Conservation (phyloP, 1,140 invertebrate genomes). For the Drosophila miranda region DNA sequence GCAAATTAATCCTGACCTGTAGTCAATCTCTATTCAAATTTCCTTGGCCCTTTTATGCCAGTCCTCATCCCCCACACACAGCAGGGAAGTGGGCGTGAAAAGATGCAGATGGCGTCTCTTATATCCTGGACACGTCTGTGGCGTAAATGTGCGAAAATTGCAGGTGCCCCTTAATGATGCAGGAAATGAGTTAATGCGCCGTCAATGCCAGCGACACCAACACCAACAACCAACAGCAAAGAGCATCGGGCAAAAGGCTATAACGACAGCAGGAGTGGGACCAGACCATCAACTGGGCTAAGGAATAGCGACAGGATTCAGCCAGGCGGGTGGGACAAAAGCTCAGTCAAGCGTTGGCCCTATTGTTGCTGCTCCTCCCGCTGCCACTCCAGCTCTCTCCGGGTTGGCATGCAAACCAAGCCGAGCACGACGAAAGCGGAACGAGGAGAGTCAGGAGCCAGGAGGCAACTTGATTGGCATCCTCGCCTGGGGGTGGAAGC, state of each 20-base stretch:
- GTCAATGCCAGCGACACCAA: conserved; percentile 51
- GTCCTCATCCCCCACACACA: background rate
- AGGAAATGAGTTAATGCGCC: conserved; percentile 76
- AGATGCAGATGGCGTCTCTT: background rate
- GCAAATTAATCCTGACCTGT: no score
- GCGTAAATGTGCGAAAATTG: conserved; percentile 64
- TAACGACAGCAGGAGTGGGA: background rate
- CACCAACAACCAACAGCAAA: conserved; percentile 21
- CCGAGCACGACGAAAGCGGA: conserved; percentile 5
- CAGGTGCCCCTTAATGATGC: conserved; percentile 73
- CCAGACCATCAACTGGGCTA: background rate
- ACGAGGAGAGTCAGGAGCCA: conserved; percentile 1
- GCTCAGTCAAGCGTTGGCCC: conserved; percentile 44
- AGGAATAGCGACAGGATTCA: conserved; percentile 9
- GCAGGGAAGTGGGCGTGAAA: background rate
- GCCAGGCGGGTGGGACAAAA: conserved; percentile 6
- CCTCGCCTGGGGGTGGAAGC: conserved; percentile 35
- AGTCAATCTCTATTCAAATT: no score
- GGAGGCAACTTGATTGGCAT: conserved; percentile 45
- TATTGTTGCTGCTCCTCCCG: conserved; percentile 25
- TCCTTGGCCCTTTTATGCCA: no score
- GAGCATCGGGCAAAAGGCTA: conserved; percentile 16
- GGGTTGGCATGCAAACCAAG: conserved; percentile 24
- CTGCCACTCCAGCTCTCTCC: background rate
- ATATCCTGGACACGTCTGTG: conserved; percentile 35